Evolutionary conservation across 1,140 invertebrate genomes (phyloP), one percentile per base, ranked within the genome.

Genomic region (Hylaeus volcanicus): DNA sequence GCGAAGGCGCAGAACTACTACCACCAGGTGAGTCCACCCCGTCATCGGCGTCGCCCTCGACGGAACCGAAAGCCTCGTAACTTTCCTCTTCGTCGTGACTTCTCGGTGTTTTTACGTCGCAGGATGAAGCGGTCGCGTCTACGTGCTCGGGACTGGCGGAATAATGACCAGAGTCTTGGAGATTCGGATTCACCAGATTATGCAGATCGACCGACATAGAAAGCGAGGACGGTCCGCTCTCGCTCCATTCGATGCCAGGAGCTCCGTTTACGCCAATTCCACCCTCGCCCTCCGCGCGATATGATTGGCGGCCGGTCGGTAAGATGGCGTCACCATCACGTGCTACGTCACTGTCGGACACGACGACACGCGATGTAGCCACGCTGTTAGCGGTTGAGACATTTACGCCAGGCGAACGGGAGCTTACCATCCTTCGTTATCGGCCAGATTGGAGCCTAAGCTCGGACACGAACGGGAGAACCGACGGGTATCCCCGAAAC

Each of bases 381-480:
- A 76, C 65, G 78, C 60, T 68, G 76, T 81, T 81, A 58, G 83
- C 80, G 70, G 83, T 56, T 11, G 84, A 83, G 82, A 84, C 84
- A 74, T 83, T 84, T 41, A 79, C 82, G 81, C 83, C 83, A 74
- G 84, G 48, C 45, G 89, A 88, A 68, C 89, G 89, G 81, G 91
- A 92, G 89, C 92, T 93, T 86, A 93, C 92, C 92, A 93, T 93
- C 85, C 89, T 92, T 88, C 65, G 81, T 82, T 77, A 56, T 81
- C 79, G 72, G 53, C 71, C 81, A 74, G 76, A 66, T 79, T 79
- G 75, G 65, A 63, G 63, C 26, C 48, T 51, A 43, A 71, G 63
- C 65, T 66, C 56, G 58, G 26, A 41, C 53, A 39, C 60, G 66
- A 68, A 9, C 2, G 51, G 63, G 53, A 55, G 43, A 61, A 56